Percentiles rank a stretch among this genome's conserved stretches.
Conservation (phyloP, 2,113 vertebrate genomes). For the Atlantisia rogersi region DNA sequence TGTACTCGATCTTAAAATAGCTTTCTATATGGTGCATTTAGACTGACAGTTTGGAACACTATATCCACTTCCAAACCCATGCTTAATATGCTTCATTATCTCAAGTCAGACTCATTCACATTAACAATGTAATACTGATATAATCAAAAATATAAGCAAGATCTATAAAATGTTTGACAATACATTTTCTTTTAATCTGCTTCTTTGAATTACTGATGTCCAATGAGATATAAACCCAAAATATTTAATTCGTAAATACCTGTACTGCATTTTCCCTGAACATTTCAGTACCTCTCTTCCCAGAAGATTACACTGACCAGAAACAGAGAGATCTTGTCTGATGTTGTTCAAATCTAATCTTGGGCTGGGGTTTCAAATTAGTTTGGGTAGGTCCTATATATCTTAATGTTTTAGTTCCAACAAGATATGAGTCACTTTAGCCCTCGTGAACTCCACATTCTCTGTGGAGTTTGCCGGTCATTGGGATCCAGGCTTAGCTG, state of each 20-base stretch:
- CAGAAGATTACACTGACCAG: background rate
- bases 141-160: background rate
- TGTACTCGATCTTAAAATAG: background rate
- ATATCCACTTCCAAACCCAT: background rate
- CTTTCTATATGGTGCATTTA: background rate
- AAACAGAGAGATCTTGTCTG: background rate
- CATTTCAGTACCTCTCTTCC: background rate
- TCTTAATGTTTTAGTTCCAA: background rate
- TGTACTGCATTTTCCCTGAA: background rate
- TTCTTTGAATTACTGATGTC: background rate
- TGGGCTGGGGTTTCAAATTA: background rate
- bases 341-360: background rate
- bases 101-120: background rate
- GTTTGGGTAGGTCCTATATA: background rate
- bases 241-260: background rate
- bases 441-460: background rate
- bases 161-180: fast-evolving
- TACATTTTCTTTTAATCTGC: background rate
- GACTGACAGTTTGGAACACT: background rate
- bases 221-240: background rate
- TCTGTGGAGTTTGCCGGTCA: background rate
- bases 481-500: background rate
- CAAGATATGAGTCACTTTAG: background rate
- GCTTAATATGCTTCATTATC: background rate
- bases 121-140: background rate